These are phyloP conservation scores for Xenopus borealis DNA, from an alignment of 2,113 vertebrate species.

Conservation along the genomic window DNA sequence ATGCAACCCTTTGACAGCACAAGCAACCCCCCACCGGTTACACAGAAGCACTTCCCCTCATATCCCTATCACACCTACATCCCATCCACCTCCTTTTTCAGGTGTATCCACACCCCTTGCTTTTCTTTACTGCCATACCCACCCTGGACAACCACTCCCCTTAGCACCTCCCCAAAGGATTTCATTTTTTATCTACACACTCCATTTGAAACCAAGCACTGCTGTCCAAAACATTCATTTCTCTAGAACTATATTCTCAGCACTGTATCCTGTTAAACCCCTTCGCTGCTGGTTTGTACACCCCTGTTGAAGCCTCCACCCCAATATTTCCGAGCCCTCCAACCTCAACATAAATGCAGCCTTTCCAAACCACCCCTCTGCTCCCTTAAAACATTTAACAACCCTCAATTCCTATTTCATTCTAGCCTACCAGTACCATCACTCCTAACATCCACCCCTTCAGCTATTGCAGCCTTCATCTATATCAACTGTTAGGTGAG, in stretches of 20 bases:
- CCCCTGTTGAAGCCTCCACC: background rate
- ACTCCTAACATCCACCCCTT: constrained; percentile 38
- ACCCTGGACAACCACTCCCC: background rate
- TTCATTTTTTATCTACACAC: background rate
- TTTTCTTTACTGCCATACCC: background rate
- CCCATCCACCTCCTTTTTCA: background rate
- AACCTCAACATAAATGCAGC: constrained; percentile 3
- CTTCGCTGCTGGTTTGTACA: background rate
- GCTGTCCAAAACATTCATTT: background rate
- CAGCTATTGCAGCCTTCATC: constrained; percentile 35
- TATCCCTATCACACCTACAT: constrained; percentile 4
- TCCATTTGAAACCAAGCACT: background rate
- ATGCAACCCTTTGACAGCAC: background rate
- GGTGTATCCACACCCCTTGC: background rate
- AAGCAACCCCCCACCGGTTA: background rate
- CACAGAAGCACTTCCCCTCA: background rate
- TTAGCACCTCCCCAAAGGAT: background rate
- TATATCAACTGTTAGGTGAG: constrained; percentile 34
- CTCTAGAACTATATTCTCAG: background rate
- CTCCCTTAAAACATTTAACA: background rate
- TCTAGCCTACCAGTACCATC: constrained; percentile 14
- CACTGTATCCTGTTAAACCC: no score
- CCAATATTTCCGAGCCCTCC: background rate
- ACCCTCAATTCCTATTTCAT: background rate
- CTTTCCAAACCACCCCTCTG: background rate